These are phyloP conservation scores for Alviniconcha strummeri DNA, from an alignment of 2,888 invertebrate species.

Conservation along the genomic window DNA sequence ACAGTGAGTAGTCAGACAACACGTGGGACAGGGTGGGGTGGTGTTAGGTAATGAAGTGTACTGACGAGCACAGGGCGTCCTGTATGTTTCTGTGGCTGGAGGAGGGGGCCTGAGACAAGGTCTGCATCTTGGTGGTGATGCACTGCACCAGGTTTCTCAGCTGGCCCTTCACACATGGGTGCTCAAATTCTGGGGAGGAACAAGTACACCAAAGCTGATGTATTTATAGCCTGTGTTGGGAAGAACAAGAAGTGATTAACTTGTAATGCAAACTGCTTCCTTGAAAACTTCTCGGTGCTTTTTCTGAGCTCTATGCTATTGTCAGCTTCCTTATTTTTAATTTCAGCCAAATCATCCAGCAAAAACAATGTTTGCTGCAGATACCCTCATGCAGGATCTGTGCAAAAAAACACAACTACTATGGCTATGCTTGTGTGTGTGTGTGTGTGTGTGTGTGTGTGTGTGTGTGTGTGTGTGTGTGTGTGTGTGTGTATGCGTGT, in stretches of 20 bases:
- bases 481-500: neutral
- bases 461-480: neutral
- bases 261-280: no score
- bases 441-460: neutral
- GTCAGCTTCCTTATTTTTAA: neutral
- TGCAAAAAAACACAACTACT: no score
- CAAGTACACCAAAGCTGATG: no score
- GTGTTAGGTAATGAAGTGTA: neutral
- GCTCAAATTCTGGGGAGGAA: slow-evolving; percentile 14
- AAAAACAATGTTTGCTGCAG: no score
- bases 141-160: neutral
- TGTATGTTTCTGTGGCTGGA: neutral
- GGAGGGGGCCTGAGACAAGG: neutral
- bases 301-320: no score
- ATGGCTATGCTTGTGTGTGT: no score
- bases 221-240: no score
- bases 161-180: slow-evolving; percentile 18
- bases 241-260: no score
- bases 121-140: slow-evolving; percentile 16
- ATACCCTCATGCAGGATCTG: no score
- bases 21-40: no score
- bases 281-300: no score
- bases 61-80: slow-evolving; percentile 18
- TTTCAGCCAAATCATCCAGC: neutral
- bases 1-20: no score